These are phyloP conservation scores for Dendroctonus ponderosae DNA, from an alignment of 1,140 invertebrate species.

Conservation along the genomic window DNA sequence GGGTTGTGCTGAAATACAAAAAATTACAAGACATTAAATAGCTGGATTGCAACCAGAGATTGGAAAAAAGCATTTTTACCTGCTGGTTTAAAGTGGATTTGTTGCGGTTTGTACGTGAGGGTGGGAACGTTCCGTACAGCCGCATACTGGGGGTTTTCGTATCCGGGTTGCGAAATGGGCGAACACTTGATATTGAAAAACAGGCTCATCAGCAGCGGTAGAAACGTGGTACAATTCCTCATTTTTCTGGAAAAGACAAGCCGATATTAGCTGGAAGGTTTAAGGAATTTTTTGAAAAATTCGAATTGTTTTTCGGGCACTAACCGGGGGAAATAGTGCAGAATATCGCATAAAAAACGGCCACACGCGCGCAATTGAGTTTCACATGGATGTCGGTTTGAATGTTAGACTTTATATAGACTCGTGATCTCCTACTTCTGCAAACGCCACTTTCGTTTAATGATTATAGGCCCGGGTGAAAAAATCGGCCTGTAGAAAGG, in stretches of 20 bases:
- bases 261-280: too few species aligned
- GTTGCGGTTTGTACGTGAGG: conserved; percentile 34
- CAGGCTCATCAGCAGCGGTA: conserved; percentile 20
- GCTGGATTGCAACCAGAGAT: too few species aligned
- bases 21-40: too few species aligned
- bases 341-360: neutral
- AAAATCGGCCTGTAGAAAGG: conserved; percentile 11
- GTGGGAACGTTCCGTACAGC: conserved; percentile 28
- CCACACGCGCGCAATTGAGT: conserved; percentile 2
- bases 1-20: conserved; percentile 9
- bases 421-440: conserved; percentile 23
- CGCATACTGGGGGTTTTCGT: conserved; percentile 34
- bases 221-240: conserved; percentile 21
- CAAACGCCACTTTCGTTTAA: conserved; percentile 19
- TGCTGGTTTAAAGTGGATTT: conserved; percentile 31
- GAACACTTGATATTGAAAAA: conserved; percentile 23
- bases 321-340: too few species aligned
- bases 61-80: conserved; percentile 2
- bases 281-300: too few species aligned
- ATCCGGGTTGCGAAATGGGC: conserved; percentile 36
- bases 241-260: neutral
- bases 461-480: neutral
- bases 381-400: neutral
- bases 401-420: conserved; percentile 20
- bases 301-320: too few species aligned